phyloP scores from a whole-genome alignment of 2,888 invertebrate genomes.

The Chorisops tibialis region DNA sequence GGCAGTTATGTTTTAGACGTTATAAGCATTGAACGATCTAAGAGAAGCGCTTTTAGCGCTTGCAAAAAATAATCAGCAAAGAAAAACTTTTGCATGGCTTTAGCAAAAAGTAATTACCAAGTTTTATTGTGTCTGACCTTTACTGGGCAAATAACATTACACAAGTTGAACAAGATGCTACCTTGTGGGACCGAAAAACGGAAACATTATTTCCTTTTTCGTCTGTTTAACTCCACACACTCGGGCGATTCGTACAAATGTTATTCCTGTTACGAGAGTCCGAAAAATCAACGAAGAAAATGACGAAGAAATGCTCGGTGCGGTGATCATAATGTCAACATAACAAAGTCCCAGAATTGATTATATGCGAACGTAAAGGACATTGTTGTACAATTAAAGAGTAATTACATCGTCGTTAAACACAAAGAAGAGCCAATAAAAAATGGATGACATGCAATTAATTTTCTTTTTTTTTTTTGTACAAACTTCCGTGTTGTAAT shows the following conservation, averaged over 20 bases:
- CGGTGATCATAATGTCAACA: no score
- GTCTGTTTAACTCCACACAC: no score
- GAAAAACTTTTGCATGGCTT: conserved; percentile 14
- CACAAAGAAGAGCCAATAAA: conserved; percentile 13
- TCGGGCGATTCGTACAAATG: no score
- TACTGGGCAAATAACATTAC: conserved; percentile 13
- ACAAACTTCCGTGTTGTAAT: no score
- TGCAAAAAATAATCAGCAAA: background rate
- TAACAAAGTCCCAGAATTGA: no score
- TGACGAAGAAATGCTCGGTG: no score
- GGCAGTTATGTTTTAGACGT: conserved; percentile 7
- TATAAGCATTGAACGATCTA: conserved; percentile 7
- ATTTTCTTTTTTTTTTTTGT: background rate
- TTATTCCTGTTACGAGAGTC: no score
- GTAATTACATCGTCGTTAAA: conserved; percentile 9
- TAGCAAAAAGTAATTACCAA: conserved; percentile 15
- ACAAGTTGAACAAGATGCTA: background rate
- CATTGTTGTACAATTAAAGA: conserved; percentile 18
- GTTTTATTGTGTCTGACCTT: conserved; percentile 14
- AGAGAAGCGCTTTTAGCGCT: background rate
- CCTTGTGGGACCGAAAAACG: no score
- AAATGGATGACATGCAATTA: conserved; percentile 18
- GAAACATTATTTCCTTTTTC: no score
- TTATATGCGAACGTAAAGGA: background rate
- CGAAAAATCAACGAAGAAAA: no score